These are phyloP conservation scores for Drosophila mayri DNA, from an alignment of 1,140 invertebrate species.

Conservation along the genomic window DNA sequence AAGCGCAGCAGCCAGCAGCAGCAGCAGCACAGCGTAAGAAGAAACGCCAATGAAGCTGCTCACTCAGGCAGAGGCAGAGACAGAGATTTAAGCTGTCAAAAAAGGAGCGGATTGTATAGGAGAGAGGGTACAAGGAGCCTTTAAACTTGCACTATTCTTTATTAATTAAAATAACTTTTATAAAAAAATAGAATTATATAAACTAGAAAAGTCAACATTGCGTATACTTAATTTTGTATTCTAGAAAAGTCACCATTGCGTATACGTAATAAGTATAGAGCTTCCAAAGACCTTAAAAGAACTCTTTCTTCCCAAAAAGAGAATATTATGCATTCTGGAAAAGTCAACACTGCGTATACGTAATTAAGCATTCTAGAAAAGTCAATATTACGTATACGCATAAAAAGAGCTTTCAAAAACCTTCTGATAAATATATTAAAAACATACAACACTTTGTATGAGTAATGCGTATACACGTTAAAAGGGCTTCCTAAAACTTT, in stretches of 20 bases:
- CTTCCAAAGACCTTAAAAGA: too few relatives aligned
- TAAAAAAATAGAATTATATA: neutral
- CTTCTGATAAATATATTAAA: too few relatives aligned
- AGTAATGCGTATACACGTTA: neutral
- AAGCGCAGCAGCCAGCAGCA: conserved; percentile 71
- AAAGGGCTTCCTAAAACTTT: neutral
- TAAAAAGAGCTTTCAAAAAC: too few relatives aligned
- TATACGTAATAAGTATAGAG: neutral
- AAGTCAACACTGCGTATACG: neutral
- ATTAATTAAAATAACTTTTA: neutral
- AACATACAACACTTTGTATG: too few relatives aligned
- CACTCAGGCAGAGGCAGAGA: conserved; percentile 21
- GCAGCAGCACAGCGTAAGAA: conserved; percentile 59
- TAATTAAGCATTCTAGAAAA: neutral
- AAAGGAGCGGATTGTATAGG: conserved; percentile 16
- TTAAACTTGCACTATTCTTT: neutral
- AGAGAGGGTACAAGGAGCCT: neutral
- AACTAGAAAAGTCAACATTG: neutral
- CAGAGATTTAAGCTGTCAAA: conserved; percentile 20
- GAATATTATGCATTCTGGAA: too few relatives aligned
- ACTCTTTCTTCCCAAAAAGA: too few relatives aligned
- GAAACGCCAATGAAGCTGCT: conserved; percentile 58
- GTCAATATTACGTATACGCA: too few relatives aligned
- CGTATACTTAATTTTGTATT: neutral
- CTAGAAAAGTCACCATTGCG: neutral